A percentile compares a stretch with the other conserved stretches of the same genome.
These are phyloP conservation scores for Thereva nobilitata DNA, from an alignment of 2,888 invertebrate species.

Conservation along the genomic window DNA sequence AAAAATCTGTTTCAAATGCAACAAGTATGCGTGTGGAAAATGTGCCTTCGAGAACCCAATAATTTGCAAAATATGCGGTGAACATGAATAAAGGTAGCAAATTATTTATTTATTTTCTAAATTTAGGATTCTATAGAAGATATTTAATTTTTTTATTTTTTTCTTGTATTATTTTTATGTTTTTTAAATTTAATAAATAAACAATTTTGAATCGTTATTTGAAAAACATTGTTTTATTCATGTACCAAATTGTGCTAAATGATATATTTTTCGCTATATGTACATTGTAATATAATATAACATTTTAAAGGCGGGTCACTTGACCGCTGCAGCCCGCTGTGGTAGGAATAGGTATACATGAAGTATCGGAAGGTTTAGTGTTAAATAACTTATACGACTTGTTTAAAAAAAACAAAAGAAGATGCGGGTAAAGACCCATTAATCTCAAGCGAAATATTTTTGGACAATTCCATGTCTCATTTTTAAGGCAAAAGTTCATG, in stretches of 20 bases:
- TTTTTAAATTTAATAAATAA: constrained; percentile 28
- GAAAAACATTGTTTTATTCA: constrained; percentile 28
- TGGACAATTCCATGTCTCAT: too few species aligned
- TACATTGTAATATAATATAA: constrained; percentile 27
- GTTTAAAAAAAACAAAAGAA: too few species aligned
- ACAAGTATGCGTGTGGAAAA: constrained; percentile 22
- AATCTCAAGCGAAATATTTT: too few species aligned
- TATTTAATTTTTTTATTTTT: too few species aligned
- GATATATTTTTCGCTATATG: constrained; percentile 32
- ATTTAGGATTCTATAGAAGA: too few species aligned
- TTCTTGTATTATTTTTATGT: constrained; percentile 27
- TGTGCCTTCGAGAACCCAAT: constrained; percentile 33
- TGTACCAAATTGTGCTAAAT: constrained; percentile 31
- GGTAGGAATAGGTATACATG: constrained; percentile 32
- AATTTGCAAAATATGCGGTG: constrained; percentile 30
- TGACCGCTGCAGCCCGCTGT: constrained; percentile 33
- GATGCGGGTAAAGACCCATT: too few species aligned
- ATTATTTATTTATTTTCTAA: too few species aligned
- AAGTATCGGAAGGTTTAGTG: constrained; percentile 31
- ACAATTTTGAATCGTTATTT: constrained; percentile 34
- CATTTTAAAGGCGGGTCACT: constrained; percentile 33
- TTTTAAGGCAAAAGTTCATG: too few species aligned
- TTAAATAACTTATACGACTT: too few species aligned
- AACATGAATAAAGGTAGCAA: constrained; percentile 24
- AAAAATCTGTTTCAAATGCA: constrained; percentile 34